phyloP scores from a whole-genome alignment of 1,140 invertebrate genomes.

The Tetranychus urticae region DNA sequence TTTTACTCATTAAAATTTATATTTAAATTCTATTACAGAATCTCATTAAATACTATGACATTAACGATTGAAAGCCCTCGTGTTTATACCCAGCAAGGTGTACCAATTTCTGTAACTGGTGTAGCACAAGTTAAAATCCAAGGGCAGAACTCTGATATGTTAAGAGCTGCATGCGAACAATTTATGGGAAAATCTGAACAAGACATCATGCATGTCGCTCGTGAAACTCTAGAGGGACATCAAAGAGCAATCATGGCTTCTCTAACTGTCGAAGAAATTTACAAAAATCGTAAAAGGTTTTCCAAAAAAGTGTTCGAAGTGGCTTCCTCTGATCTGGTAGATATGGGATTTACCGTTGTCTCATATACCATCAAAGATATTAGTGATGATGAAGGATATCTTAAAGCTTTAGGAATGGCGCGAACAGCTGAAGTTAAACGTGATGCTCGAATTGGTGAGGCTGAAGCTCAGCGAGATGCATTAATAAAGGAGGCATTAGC shows the following conservation, averaged over 20 bases:
- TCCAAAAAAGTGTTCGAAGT: constrained; percentile 90
- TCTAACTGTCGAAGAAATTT: constrained; percentile 98
- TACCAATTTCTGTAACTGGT: constrained; percentile 86
- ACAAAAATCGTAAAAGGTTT: constrained; percentile 95
- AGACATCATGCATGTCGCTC: constrained; percentile 74
- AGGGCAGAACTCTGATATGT: constrained; percentile 89
- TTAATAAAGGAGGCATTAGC: constrained; percentile 76
- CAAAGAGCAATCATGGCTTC: constrained; percentile 95
- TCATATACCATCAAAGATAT: constrained; percentile 95
- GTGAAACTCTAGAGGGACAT: constrained; percentile 88
- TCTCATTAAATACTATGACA: constrained; percentile 89
- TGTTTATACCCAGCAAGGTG: constrained; percentile 86
- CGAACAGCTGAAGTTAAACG: constrained; percentile 87
- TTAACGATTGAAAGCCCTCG: constrained; percentile 31
- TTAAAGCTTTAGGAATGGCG: constrained; percentile 83
- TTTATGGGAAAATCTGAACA: constrained; percentile 74
- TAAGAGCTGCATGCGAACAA: constrained; percentile 82
- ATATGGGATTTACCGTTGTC: constrained; percentile 94
- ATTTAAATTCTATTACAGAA: constrained; percentile 16
- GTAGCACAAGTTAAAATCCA: constrained; percentile 96
- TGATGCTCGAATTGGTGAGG: constrained; percentile 85
- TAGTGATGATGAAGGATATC: constrained; percentile 85
- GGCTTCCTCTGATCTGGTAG: constrained; percentile 71
- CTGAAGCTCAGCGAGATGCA: constrained; percentile 57
- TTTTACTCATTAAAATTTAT: neutral